phyloP scores from a whole-genome alignment of 2,113 vertebrate genomes.

The Pedetes capensis region DNA sequence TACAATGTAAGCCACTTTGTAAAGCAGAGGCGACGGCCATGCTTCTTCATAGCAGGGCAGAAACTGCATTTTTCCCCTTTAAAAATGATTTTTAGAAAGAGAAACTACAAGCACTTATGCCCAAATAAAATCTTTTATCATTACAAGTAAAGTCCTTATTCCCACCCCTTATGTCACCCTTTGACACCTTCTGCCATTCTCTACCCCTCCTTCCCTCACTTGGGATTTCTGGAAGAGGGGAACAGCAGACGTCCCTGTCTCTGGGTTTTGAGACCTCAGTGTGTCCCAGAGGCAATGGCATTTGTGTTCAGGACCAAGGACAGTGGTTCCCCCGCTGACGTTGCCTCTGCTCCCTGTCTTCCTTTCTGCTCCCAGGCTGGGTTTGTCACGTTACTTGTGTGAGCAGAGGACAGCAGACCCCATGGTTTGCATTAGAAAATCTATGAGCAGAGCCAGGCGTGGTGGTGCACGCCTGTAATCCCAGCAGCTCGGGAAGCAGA shows the following conservation, averaged over 20 bases:
- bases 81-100: neutral
- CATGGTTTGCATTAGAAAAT: neutral
- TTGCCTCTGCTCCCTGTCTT: fast-evolving
- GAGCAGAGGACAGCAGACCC: neutral
- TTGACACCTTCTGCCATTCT: neutral
- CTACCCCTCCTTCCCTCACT: neutral
- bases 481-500: too few species aligned
- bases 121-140: slow-evolving; percentile 13
- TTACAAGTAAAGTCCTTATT: neutral
- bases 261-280: neutral
- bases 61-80: neutral
- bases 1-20: neutral
- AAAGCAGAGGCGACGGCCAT: neutral
- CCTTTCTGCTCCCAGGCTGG: too few species aligned
- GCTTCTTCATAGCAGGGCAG: neutral
- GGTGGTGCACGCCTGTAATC: too few species aligned
- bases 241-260: neutral
- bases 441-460: too few species aligned
- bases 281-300: fast-evolving
- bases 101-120: neutral
- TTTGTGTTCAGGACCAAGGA: slow-evolving; percentile 74
- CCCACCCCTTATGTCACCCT: fast-evolving
- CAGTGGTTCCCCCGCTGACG: neutral
- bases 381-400: neutral
- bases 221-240: neutral